Conservation (phyloP, 2,113 vertebrate species). For the Chloebia gouldiae region DNA sequence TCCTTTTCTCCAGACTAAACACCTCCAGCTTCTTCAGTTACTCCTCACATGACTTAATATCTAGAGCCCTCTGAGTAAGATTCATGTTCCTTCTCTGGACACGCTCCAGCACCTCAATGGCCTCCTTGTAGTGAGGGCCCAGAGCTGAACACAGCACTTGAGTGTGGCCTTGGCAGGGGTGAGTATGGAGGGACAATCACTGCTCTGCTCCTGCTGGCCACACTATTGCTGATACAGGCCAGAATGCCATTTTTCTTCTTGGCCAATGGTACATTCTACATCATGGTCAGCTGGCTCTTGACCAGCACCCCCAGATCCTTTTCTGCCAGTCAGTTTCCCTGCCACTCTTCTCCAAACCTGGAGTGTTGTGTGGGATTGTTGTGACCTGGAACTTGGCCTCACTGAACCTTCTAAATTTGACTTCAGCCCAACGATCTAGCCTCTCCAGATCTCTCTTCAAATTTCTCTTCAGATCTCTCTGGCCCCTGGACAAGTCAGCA, state of each 20-base stretch:
- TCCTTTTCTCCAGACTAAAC: not conserved
- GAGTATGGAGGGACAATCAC: not conserved
- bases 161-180: accelerated
- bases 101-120: not conserved
- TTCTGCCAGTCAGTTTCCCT: not conserved
- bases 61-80: not conserved
- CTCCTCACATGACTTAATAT: not conserved
- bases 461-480: not conserved
- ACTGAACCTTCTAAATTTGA: not conserved
- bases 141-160: not conserved
- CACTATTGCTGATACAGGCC: not conserved
- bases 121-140: not conserved
- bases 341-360: not conserved
- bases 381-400: too few relatives aligned
- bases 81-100: not conserved
- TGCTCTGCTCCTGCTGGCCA: not conserved
- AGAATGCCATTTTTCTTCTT: not conserved
- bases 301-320: not conserved
- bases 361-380: not conserved
- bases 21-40: not conserved
- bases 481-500: not conserved
- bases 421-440: not conserved
- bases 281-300: not conserved
- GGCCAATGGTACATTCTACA: not conserved
- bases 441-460: not conserved